Evolutionary conservation across 2,113 vertebrate genomes (phyloP).

Genomic region (Saccopteryx bilineata): DNA sequence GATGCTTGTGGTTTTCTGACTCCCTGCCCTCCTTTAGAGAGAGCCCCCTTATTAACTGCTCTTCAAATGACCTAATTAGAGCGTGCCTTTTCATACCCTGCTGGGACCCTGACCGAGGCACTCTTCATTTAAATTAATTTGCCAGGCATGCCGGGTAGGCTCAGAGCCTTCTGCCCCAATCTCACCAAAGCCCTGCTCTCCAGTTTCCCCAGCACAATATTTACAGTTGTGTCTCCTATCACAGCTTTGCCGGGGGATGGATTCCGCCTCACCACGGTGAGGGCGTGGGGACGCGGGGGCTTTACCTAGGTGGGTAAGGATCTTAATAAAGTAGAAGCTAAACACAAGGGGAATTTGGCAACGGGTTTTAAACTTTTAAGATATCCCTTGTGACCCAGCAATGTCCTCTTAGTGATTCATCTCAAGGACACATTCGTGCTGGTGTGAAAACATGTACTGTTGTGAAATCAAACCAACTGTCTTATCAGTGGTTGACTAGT

Average conservation of each 20-base stretch:
- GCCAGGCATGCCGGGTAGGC: neutral
- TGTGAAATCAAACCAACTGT: neutral
- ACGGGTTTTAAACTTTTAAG: neutral
- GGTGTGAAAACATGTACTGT: neutral
- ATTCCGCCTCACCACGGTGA: neutral
- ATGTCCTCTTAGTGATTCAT: slow-evolving; percentile 23
- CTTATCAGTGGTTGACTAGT: neutral
- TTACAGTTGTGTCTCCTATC: neutral
- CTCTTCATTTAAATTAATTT: slow-evolving; percentile 39
- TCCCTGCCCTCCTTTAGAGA: neutral
- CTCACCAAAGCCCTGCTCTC: neutral
- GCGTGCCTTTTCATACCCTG: neutral
- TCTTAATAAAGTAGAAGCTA: neutral
- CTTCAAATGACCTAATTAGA: neutral
- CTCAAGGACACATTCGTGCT: slow-evolving; percentile 1
- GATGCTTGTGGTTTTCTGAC: neutral
- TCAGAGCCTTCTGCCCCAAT: neutral
- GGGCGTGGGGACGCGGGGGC: neutral
- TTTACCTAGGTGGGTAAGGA: neutral
- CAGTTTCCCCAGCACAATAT: neutral
- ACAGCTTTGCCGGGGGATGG: neutral
- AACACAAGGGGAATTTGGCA: neutral
- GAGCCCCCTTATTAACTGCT: neutral
- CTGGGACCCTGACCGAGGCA: neutral
- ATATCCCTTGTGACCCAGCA: neutral